These are phyloP conservation scores for Cosmia pyralina DNA, from an alignment of 2,888 invertebrate genomes.

Conservation along the genomic window DNA sequence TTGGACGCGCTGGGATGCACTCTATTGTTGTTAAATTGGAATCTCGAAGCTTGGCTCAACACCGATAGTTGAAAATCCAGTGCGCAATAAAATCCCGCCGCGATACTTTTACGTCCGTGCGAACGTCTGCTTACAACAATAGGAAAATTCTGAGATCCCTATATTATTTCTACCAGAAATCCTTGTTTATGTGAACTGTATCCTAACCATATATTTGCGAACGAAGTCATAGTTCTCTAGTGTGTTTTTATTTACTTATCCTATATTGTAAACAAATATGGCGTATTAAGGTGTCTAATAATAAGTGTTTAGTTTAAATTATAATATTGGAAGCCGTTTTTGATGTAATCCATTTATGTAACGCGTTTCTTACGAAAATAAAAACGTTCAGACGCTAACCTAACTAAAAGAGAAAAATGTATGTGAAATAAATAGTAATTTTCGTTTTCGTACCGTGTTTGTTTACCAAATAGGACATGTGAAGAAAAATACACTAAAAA, in stretches of 20 bases:
- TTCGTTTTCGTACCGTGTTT: background rate
- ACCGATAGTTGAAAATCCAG: too few species aligned
- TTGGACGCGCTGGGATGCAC: too few species aligned
- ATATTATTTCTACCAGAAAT: background rate
- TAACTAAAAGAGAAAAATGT: background rate
- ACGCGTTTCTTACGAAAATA: background rate
- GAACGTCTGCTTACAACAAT: too few species aligned
- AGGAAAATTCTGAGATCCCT: background rate
- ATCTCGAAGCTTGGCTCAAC: too few species aligned
- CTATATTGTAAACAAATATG: conserved; percentile 10
- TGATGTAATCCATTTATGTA: too few species aligned
- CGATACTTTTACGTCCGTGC: too few species aligned
- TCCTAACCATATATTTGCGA: conserved; percentile 6
- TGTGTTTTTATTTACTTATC: conserved; percentile 17
- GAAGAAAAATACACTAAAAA: background rate
- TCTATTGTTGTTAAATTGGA: too few species aligned
- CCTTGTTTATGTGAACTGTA: conserved; percentile 31
- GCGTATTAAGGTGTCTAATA: too few species aligned
- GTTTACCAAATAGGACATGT: conserved; percentile 9
- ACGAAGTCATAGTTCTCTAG: conserved; percentile 4
- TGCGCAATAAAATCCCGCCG: too few species aligned
- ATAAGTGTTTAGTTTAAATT: background rate
- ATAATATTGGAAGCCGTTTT: background rate
- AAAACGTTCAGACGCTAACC: background rate
- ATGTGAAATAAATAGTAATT: background rate